phyloP scores from a whole-genome alignment of 2,797 vertebrate species.

The Urophycis tenuis region DNA sequence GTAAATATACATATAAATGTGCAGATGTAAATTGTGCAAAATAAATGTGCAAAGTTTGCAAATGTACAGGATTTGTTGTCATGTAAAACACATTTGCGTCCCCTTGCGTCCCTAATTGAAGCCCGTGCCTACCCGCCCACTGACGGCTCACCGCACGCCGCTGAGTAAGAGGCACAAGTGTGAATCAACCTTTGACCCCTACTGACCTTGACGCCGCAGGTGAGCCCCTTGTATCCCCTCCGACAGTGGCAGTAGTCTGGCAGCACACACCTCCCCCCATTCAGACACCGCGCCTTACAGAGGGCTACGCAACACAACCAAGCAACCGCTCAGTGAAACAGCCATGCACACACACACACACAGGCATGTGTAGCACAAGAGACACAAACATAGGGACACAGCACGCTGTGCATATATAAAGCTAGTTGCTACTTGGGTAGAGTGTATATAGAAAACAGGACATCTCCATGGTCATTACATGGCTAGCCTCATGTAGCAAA shows the following conservation, averaged over 20 bases:
- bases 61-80: no score
- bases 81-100: no score
- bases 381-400: no score
- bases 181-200: not conserved
- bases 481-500: not conserved
- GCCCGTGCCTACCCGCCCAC: no score
- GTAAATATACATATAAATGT: no score
- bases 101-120: no score
- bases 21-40: no score
- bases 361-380: not conserved
- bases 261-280: conserved; percentile 77
- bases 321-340: not conserved
- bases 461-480: not conserved
- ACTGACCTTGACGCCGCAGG: conserved; percentile 73
- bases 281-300: conserved; percentile 77
- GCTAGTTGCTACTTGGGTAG: not conserved
- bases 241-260: conserved; percentile 82
- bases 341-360: not conserved
- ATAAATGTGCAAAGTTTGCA: no score
- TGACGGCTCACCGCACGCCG: not conserved
- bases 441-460: no score
- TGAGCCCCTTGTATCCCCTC: conserved; percentile 73
- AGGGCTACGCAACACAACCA: conserved; percentile 65
- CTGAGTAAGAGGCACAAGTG: not conserved
- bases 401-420: no score